Base-by-base conservation (phyloP, 2,797 vertebrate species). In the Vipera latastei region DNA sequence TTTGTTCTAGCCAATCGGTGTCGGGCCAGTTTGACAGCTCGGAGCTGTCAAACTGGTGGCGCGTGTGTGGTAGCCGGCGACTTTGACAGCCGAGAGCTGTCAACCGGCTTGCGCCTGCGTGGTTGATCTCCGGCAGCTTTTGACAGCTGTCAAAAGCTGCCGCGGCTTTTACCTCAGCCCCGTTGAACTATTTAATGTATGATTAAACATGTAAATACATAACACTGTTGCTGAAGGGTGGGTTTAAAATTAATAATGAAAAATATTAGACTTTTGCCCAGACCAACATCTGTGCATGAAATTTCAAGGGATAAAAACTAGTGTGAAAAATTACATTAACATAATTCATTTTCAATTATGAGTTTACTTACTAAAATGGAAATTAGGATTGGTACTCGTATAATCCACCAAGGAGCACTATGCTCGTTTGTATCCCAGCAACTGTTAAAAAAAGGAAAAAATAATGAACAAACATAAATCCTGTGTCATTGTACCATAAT, bases 381-480 rank as follows among this genome's bases (percentile, higher is more conserved):
- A 95, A 98, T 96, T 94, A 98, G 96, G 92, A 99, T 99, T 6
- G 99, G 99, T 93, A 98, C 97, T 55, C 98, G 98, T 96, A 99
- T 99, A 92, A 99, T 96, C 98, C 98, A 99, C 97, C 98, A 98
- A 87, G 99, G 98, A 92, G 98, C 92, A n/a, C 97, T 97, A 95
- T 98, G 97, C n/a, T 99, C 98, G 13, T 98, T 99, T 90, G 97
- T 98, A 96, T 99, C 99, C 99, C 99, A 99, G 98, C 99, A 99
- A 63, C 99, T 99, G 93, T 78, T 13, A 92, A 85, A 65, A 93
- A 69, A 61, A 92, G 85, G 90, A 78, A 88, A 51, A 38, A 92
- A 94, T 1, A 63, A 95, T 90, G n/a, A 2, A 90, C 61, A 51
- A 87, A 73, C 7, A 60, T 25, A 48, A 38, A 57, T 25, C 5